phyloP scores from a whole-genome alignment of 2,888 invertebrate species.

The Agriopis aurantiaria region DNA sequence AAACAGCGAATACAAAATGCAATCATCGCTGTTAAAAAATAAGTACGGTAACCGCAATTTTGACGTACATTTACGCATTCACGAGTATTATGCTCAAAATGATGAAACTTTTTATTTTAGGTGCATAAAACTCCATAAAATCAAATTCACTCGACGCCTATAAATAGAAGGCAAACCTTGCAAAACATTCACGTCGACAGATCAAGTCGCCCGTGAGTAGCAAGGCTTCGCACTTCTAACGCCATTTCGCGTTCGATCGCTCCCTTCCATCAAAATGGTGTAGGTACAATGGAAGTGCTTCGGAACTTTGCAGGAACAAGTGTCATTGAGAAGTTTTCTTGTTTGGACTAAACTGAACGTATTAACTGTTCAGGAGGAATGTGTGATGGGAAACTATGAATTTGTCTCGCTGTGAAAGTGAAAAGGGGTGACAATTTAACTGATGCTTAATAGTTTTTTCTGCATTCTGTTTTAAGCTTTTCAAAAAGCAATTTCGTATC shows the following conservation, averaged over 20 bases:
- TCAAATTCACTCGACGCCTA: not conserved
- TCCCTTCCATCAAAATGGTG: constrained; percentile 23
- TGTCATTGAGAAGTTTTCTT: constrained; percentile 37
- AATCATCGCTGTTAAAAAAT: no score
- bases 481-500: no score
- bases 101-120: not conserved
- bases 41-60: no score
- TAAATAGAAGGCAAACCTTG: constrained; percentile 1
- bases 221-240: constrained; percentile 18
- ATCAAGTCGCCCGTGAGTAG: constrained; percentile 11
- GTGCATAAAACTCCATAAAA: not conserved
- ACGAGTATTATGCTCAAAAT: not conserved
- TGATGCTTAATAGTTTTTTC: not conserved
- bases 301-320: constrained; percentile 31
- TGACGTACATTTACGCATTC: not conserved
- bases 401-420: not conserved
- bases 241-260: constrained; percentile 24
- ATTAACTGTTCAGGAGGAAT: constrained; percentile 28
- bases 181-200: constrained; percentile 15
- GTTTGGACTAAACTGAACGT: constrained; percentile 31
- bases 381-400: constrained; percentile 2
- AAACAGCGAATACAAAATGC: no score
- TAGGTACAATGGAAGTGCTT: constrained; percentile 29
- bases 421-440: not conserved
- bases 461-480: not conserved